A percentile compares a stretch with the other conserved stretches of the same genome.
Conservation (phyloP, 1,140 invertebrate genomes). For the Drosophila novamexicana region DNA sequence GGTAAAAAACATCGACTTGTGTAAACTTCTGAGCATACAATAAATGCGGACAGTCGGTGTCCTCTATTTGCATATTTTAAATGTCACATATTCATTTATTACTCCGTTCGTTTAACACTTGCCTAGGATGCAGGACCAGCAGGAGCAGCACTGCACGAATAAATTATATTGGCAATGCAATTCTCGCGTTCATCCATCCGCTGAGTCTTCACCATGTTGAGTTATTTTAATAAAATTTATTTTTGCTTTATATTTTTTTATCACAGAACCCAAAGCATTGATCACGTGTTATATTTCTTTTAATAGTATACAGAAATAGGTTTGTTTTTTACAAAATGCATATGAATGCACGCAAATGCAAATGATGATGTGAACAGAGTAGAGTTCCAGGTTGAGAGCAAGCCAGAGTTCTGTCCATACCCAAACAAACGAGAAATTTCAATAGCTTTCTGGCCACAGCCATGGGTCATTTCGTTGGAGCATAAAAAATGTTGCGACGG, state of each 20-base stretch:
- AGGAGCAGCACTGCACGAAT: slow-evolving; percentile 27
- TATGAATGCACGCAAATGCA: slow-evolving; percentile 43
- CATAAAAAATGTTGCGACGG: slow-evolving; percentile 37
- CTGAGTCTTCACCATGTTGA: slow-evolving; percentile 37
- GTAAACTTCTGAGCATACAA: neutral
- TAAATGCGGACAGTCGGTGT: neutral
- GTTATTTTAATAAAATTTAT: slow-evolving; percentile 59
- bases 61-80: slow-evolving; percentile 57
- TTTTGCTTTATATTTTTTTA: slow-evolving; percentile 14
- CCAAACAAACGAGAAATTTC: neutral
- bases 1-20: neutral
- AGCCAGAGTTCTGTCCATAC: neutral
- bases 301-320: slow-evolving; percentile 24
- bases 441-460: slow-evolving; percentile 14
- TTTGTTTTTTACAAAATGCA: neutral
- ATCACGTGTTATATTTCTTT: slow-evolving; percentile 30
- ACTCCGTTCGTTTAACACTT: slow-evolving; percentile 52
- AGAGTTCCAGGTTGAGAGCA: neutral
- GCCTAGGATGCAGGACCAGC: slow-evolving; percentile 23
- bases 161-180: slow-evolving; percentile 60
- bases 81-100: slow-evolving; percentile 60
- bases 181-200: slow-evolving; percentile 36
- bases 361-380: slow-evolving; percentile 25
- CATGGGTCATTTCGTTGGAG: slow-evolving; percentile 18
- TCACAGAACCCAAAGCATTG: slow-evolving; percentile 20